Conservation (phyloP, 2,113 vertebrate genomes). For the Eurypyga helias region DNA sequence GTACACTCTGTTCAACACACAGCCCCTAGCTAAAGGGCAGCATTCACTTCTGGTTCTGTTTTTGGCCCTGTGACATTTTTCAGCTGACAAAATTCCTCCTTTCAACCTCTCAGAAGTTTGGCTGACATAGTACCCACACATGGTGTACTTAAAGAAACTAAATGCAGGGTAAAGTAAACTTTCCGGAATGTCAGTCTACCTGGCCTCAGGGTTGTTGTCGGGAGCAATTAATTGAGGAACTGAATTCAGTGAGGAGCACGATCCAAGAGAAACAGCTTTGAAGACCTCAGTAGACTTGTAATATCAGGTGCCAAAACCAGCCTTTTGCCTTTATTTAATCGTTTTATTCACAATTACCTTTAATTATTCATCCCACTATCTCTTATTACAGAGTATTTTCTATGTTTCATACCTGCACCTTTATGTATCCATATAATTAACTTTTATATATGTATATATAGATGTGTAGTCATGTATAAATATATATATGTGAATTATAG, state of each 20-base stretch:
- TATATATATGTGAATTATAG: background rate
- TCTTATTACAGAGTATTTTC: background rate
- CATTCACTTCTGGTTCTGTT: background rate
- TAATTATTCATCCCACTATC: background rate
- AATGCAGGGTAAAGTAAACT: background rate
- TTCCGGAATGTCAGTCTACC: background rate
- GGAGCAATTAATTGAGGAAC: background rate
- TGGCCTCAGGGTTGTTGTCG: fast-evolving
- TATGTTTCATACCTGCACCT: background rate
- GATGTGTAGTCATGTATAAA: background rate
- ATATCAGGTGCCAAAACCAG: background rate
- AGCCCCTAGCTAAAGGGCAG: background rate
- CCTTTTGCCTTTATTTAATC: background rate
- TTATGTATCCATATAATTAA: background rate
- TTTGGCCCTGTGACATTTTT: background rate
- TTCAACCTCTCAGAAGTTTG: background rate
- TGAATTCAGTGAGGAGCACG: background rate
- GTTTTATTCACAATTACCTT: background rate
- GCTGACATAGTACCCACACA: fast-evolving
- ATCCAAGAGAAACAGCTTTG: background rate
- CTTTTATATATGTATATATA: background rate
- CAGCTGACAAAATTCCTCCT: background rate
- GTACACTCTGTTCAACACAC: fast-evolving
- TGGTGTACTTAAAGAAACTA: background rate
- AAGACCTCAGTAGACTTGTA: background rate